phyloP scores from a whole-genome alignment of 2,113 vertebrate species.

The Burhinus bistriatus region DNA sequence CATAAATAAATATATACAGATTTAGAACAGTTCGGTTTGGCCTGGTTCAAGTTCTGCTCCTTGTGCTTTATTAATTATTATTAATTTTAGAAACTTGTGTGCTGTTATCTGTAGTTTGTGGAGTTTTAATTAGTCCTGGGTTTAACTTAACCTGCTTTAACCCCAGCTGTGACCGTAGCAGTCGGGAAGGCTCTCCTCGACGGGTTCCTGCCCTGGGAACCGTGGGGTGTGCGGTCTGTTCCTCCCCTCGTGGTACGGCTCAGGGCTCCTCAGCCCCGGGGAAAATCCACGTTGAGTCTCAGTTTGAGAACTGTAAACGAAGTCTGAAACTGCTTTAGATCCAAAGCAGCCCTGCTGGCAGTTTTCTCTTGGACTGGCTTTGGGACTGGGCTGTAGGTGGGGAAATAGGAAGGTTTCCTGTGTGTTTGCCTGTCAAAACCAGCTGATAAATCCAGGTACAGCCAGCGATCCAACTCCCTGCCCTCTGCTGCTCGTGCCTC shows the following conservation, averaged over 20 bases:
- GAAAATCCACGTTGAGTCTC: not conserved
- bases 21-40: conserved; percentile 63
- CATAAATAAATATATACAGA: conserved; percentile 83
- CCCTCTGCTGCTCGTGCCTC: not conserved
- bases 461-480: not conserved
- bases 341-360: not conserved
- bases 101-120: not conserved
- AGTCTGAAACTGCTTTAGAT: not conserved
- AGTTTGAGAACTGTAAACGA: conserved; percentile 6
- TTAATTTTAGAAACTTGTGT: conserved; percentile 10
- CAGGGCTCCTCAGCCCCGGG: not conserved
- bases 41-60: conserved; percentile 72
- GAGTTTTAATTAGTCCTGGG: not conserved
- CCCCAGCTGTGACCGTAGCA: not conserved
- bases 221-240: accelerated
- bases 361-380: not conserved
- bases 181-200: not conserved
- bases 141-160: not conserved
- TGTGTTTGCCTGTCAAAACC: not conserved
- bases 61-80: conserved; percentile 64
- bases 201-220: not conserved
- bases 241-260: not conserved
- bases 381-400: not conserved
- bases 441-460: not conserved
- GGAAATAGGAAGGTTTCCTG: not conserved